Evolutionary conservation across 1,140 invertebrate genomes (phyloP), one percentile per base, ranked within the genome.

Genomic region (Drosophila triauraria): DNA sequence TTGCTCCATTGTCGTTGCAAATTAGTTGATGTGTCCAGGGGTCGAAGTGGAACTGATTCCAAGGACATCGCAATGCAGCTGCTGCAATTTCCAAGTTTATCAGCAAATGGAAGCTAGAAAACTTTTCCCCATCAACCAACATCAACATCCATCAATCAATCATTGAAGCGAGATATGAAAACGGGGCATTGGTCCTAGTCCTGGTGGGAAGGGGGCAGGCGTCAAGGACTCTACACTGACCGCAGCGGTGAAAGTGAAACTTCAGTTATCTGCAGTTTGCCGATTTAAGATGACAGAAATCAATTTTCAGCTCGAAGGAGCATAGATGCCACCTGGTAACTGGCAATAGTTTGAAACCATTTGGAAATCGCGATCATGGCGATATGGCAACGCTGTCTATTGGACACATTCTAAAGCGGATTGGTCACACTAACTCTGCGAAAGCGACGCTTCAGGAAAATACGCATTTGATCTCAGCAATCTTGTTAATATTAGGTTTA

Each of bases 1-100:
- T 85, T 48, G 62, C 51, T 46, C 30, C 46, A 58, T 65, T 72
- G 72, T 80, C 65, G 62, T 53, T 53, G 77, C 59, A 77, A 84
- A 84, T 84, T 53, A 80, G 77, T 64, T 60, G 53, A 57, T 57
- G 54, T 61, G 60, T 44, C 48, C 75, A 38, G 15, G 51, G 79
- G 40, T 46, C 61, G 60, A 23, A 20, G 20, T 23, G 30, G 43
- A 15, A 43, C 57, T n/a, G 61, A 58, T 64, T 58, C 62, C 62
- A 46, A 40, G 60, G 32, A 20, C 60, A 25, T 56, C 13, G 53
- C 53, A 23, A 9, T 35, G 17, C 42, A 20, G 57, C 17, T 15
- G 42, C 63, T 51, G 38, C 60, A 25, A 63, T 63, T 63, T 30
- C 9, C 30, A 51, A 54, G 38, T 44, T 68, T 35, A 69, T 69